A percentile compares a stretch with the other conserved stretches of the same genome.
These are phyloP conservation scores for Opisthograptis luteolata DNA, from an alignment of 2,888 invertebrate genomes.

Conservation along the genomic window DNA sequence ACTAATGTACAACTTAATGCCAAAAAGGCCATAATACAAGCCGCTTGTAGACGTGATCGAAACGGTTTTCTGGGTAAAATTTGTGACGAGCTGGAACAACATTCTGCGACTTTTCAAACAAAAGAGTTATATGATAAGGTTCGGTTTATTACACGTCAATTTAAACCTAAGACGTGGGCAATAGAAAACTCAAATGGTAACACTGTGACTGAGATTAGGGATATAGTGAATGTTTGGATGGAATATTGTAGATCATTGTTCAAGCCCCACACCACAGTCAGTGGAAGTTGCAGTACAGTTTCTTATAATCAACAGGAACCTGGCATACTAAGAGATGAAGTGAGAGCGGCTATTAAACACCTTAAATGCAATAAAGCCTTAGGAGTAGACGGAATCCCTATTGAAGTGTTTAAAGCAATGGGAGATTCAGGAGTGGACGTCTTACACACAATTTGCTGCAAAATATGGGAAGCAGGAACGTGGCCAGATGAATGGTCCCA, in stretches of 20 bases:
- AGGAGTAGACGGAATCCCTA: slow-evolving; percentile 18
- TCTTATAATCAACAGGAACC: slow-evolving; percentile 9
- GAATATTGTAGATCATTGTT: slow-evolving; percentile 1
- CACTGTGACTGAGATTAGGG: not conserved
- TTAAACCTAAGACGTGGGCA: slow-evolving; percentile 5
- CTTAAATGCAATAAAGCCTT: slow-evolving; percentile 15
- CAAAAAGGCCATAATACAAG: no score
- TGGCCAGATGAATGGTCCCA: slow-evolving; percentile 34
- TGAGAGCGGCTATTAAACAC: slow-evolving; percentile 13
- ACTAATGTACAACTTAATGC: no score
- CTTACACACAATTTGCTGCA: slow-evolving; percentile 16
- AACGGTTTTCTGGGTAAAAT: no score
- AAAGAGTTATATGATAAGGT: no score
- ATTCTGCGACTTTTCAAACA: no score
- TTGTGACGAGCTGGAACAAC: no score
- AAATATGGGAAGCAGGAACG: slow-evolving; percentile 26
- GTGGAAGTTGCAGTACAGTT: no score
- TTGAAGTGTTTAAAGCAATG: slow-evolving; percentile 23
- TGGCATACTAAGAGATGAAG: slow-evolving; percentile 7
- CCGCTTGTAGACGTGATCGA: no score
- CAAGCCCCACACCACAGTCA: not conserved
- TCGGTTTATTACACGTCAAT: no score
- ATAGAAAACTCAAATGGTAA: not conserved
- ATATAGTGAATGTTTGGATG: not conserved
- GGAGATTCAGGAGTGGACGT: slow-evolving; percentile 20